Base-by-base conservation (phyloP, 1,140 invertebrate genomes). In the Cydia amplana region DNA sequence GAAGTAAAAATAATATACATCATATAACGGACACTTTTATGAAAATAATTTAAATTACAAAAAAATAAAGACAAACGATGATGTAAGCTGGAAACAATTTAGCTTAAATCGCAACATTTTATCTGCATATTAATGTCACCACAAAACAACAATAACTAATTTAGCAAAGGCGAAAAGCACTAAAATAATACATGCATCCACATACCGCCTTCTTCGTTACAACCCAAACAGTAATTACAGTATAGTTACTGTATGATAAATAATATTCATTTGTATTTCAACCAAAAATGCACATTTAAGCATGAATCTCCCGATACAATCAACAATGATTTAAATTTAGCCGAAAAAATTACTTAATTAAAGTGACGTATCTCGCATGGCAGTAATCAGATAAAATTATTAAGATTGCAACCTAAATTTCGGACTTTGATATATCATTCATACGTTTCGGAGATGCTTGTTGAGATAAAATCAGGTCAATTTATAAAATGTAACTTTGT, bases 391-490 rank as follows among this genome's bases (percentile, higher is more conserved):
- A 88, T 88, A 88, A 88, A 84, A 87, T 84, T 82, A 79, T 84
- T 86, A 80, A 84, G 80, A 83, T 82, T 81, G 83, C 87, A 87
- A 85, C 83, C 84, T 76, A 84, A 85, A 86, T 87, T 84, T 79
- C 77, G 70, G 85, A 87, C 85, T 87, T 88, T 88, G 86, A 88
- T 87, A 85, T 87, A 88, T 88, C 83, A 87, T 84, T 83, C 79
- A 83, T 82, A 80, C 81, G 77, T 75, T 74, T 79, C 76, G 75
- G 73, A 74, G 80, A 84, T 82, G 77, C 78, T 73, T 75, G 78
- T 23, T 40, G 74, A 76, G 87, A 87, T 88, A 85, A 83, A 77
- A 82, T 82, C 83, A 77, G 72, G 46, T 77, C 81, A 77, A 86
- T 87, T 88, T 84, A 85, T 88, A 83, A 83, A 73, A 85, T 80